phyloP scores from a whole-genome alignment of 1,140 invertebrate species.

The Alviniconcha marisindica region DNA sequence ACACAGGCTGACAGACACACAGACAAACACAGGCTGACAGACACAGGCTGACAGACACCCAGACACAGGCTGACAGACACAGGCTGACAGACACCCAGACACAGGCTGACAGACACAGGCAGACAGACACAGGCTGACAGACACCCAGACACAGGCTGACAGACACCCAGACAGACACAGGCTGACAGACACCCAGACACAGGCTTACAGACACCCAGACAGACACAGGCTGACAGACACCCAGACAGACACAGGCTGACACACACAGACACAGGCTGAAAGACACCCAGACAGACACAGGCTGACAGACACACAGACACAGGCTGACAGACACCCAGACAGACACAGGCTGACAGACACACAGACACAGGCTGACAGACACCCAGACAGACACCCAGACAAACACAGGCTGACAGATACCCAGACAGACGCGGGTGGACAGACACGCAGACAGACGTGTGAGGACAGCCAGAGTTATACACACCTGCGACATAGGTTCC shows the following conservation, averaged over 20 bases:
- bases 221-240: not conserved
- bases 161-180: too few species aligned
- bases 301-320: not conserved
- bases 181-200: too few species aligned
- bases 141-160: too few species aligned
- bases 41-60: conserved; percentile 15
- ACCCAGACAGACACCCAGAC: conserved; percentile 3
- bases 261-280: conserved; percentile 2
- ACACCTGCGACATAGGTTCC: conserved; percentile 63
- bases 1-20: too few species aligned
- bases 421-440: conserved; percentile 6
- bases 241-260: not conserved
- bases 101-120: too few species aligned
- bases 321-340: not conserved
- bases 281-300: not conserved
- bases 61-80: conserved; percentile 15
- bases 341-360: not conserved
- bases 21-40: conserved; percentile 45
- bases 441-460: conserved; percentile 17
- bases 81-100: too few species aligned
- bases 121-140: too few species aligned
- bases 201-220: too few species aligned
- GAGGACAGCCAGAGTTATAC: too few species aligned
- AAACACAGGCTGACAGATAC: conserved; percentile 11
- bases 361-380: conserved; percentile 7